These are phyloP conservation scores for Bimastos eiseni DNA, from an alignment of 2,888 invertebrate species.

Conservation along the genomic window DNA sequence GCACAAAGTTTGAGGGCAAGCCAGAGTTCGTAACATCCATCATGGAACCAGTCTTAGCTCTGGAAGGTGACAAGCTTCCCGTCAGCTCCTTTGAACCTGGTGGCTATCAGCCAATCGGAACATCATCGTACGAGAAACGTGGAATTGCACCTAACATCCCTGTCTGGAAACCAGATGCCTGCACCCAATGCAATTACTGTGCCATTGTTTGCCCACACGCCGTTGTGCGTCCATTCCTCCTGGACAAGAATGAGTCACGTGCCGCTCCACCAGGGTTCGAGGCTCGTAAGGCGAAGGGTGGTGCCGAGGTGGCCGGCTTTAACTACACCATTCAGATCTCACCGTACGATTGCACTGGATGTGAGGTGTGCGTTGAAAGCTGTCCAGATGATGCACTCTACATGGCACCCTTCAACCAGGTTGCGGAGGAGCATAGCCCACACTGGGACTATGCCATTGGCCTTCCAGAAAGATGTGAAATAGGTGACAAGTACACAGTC, in stretches of 20 bases:
- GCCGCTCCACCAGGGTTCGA: slow-evolving; percentile 44
- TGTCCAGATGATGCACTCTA: slow-evolving; percentile 46
- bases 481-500: slow-evolving; percentile 44
- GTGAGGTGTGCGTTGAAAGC: slow-evolving; percentile 44
- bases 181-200: slow-evolving; percentile 46
- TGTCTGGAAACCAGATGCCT: slow-evolving; percentile 44
- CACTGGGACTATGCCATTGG: slow-evolving; percentile 45
- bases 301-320: slow-evolving; percentile 43
- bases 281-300: slow-evolving; percentile 45
- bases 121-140: slow-evolving; percentile 43
- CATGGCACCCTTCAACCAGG: slow-evolving; percentile 47
- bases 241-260: slow-evolving; percentile 42
- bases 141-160: slow-evolving; percentile 45
- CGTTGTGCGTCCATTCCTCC: slow-evolving; percentile 45
- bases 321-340: slow-evolving; percentile 46
- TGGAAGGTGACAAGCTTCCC: slow-evolving; percentile 46
- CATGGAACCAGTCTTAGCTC: slow-evolving; percentile 45
- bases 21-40: slow-evolving; percentile 44
- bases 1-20: slow-evolving; percentile 24
- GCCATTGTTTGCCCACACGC: slow-evolving; percentile 47
- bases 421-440: slow-evolving; percentile 41
- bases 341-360: slow-evolving; percentile 43
- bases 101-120: slow-evolving; percentile 45
- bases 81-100: slow-evolving; percentile 46
- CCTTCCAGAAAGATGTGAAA: slow-evolving; percentile 39